A percentile compares a stretch with the other conserved stretches of the same genome.
Evolutionary conservation across 2,888 invertebrate species (phyloP).

Genomic region (Sphinx pinastri): DNA sequence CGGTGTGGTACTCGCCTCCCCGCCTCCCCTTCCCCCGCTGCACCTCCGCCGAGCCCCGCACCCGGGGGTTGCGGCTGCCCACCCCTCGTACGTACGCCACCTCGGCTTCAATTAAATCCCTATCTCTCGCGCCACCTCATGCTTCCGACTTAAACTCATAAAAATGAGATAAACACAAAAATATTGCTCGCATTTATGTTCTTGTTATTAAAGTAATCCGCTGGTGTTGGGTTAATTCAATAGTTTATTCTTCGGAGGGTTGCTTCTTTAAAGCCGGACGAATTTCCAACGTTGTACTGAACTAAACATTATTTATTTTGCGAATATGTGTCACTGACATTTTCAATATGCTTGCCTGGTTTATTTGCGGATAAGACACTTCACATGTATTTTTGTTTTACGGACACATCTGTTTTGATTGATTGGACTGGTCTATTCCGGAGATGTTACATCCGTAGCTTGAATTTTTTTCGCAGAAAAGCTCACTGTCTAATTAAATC

Average conservation of each 20-base stretch:
- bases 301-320: not conserved
- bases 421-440: not conserved
- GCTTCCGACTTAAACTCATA: slow-evolving; percentile 78
- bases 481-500: no score
- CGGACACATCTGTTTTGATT: slow-evolving; percentile 9
- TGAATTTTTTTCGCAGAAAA: not conserved
- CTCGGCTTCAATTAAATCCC: slow-evolving; percentile 81
- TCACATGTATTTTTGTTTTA: slow-evolving; percentile 26
- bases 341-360: not conserved
- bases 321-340: not conserved
- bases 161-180: slow-evolving; percentile 78
- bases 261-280: not conserved
- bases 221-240: slow-evolving; percentile 51
- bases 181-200: slow-evolving; percentile 71
- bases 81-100: slow-evolving; percentile 58
- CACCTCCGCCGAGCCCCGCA: slow-evolving; percentile 48
- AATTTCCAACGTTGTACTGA: not conserved
- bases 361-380: not conserved
- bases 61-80: slow-evolving; percentile 61
- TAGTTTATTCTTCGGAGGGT: slow-evolving; percentile 41
- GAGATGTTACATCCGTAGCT: not conserved
- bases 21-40: slow-evolving; percentile 52
- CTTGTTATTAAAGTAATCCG: slow-evolving; percentile 67
- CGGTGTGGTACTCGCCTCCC: slow-evolving; percentile 50
- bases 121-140: slow-evolving; percentile 76